phyloP scores from a whole-genome alignment of 2,888 invertebrate species.

The Ametastegia equiseti region DNA sequence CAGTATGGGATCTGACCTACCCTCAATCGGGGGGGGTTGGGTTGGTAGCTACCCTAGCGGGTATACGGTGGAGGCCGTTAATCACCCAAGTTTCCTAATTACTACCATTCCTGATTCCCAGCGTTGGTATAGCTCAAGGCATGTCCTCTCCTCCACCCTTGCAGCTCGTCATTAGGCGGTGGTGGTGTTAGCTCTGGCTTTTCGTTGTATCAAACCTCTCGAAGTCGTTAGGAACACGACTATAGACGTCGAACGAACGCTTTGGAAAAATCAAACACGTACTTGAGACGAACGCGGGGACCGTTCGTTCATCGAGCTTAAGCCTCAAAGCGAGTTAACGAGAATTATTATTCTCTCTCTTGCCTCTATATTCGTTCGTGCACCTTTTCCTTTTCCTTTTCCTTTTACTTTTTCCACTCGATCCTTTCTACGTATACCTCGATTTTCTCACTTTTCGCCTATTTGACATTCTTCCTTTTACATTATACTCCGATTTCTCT shows the following conservation, averaged over 20 bases:
- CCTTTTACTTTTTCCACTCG: background rate
- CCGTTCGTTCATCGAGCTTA: conserved; percentile 3
- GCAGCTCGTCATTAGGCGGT: conserved; percentile 41
- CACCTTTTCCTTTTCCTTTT: background rate
- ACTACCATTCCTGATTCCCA: conserved; percentile 53
- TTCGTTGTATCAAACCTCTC: conserved; percentile 44
- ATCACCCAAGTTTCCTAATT: conserved; percentile 63
- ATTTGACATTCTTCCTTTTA: background rate
- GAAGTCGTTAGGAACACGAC: conserved; percentile 41
- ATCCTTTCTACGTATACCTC: background rate
- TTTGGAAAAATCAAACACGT: conserved; percentile 43
- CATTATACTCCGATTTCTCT: too few relatives aligned
- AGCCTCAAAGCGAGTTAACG: background rate
- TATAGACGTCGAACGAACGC: conserved; percentile 14
- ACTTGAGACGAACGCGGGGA: conserved; percentile 5
- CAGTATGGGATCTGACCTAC: conserved; percentile 37
- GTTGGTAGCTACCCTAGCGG: conserved; percentile 3
- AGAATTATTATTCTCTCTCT: conserved; percentile 29
- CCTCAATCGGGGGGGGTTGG: conserved; percentile 44
- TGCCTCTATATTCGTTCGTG: too few relatives aligned
- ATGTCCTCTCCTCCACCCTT: conserved; percentile 45
- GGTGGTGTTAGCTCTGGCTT: conserved; percentile 44
- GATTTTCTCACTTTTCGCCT: background rate
- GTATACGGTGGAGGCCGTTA: conserved; percentile 52
- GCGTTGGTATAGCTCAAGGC: conserved; percentile 43